These are phyloP conservation scores for Dolichopus griseipennis DNA, from an alignment of 2,888 invertebrate genomes.

Conservation along the genomic window DNA sequence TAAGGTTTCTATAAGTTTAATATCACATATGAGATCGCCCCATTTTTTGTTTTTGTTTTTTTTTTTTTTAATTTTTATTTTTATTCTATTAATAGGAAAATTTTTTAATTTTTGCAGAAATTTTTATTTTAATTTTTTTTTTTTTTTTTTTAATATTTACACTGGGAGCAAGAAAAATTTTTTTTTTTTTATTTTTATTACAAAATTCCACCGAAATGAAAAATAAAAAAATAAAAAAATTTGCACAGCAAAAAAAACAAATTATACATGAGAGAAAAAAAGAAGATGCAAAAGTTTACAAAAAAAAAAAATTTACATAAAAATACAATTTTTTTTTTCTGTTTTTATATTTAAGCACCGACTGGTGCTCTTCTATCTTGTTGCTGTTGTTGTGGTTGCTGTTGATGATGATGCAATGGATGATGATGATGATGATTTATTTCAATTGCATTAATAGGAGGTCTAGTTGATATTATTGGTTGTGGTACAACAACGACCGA, in stretches of 20 bases:
- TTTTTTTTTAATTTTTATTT: too few relatives aligned
- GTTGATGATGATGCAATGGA: background rate
- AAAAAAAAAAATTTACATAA: too few relatives aligned
- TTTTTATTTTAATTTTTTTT: background rate
- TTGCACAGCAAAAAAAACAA: too few relatives aligned
- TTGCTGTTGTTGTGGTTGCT: slow-evolving; percentile 18
- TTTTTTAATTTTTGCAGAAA: background rate
- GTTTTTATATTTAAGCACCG: background rate
- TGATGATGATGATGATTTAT: background rate
- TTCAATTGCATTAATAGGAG: background rate
- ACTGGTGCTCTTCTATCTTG: background rate
- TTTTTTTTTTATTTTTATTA: too few relatives aligned
- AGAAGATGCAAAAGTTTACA: too few relatives aligned
- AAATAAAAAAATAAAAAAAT: too few relatives aligned
- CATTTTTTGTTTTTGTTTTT: background rate
- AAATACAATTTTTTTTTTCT: background rate
- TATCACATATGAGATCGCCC: background rate
- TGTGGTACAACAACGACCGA: background rate
- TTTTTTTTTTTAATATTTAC: too few relatives aligned
- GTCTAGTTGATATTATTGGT: background rate
- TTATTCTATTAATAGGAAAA: too few relatives aligned
- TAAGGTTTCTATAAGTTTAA: background rate
- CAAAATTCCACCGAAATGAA: too few relatives aligned
- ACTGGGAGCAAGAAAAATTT: too few relatives aligned
- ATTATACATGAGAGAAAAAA: too few relatives aligned